Evolutionary conservation across 2,113 vertebrate species (phyloP).

Genomic region (Phycodurus eques): DNA sequence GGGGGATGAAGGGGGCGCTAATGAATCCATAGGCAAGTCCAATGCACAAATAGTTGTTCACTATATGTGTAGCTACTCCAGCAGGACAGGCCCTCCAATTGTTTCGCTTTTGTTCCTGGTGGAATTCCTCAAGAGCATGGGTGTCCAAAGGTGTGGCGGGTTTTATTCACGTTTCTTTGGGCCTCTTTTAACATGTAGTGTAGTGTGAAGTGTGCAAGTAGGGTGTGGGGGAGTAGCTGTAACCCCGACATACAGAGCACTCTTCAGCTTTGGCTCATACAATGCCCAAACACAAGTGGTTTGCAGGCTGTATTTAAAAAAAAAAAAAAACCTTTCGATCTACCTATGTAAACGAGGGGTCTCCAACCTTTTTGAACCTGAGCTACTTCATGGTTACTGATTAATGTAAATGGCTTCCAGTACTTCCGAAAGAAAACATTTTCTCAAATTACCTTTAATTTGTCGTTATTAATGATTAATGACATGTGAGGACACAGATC

Average conservation of each 20-base stretch:
- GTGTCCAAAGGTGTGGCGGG: constrained; percentile 84
- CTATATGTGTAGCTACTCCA: constrained; percentile 85
- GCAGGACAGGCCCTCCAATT: constrained; percentile 90
- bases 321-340: too few species aligned
- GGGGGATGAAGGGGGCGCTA: constrained; percentile 83
- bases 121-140: constrained; percentile 94
- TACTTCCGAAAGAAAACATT: too few species aligned
- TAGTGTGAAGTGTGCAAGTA: constrained; percentile 12
- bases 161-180: constrained; percentile 78
- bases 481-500: too few species aligned
- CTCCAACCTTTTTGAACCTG: too few species aligned
- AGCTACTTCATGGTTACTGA: too few species aligned
- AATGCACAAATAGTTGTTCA: constrained; percentile 77
- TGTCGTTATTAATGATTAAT: too few species aligned
- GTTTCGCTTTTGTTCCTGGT: constrained; percentile 88
- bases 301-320: too few species aligned
- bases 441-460: too few species aligned
- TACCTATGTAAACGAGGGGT: too few species aligned
- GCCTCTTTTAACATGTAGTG: constrained; percentile 44
- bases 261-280: not conserved
- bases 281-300: not conserved
- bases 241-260: constrained; percentile 35
- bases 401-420: too few species aligned
- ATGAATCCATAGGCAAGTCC: constrained; percentile 98
- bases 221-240: constrained; percentile 1